Evolutionary conservation across 2,113 vertebrate genomes (phyloP), one percentile per base, ranked within the genome.

Genomic region (Microcebus lehilahytsara): DNA sequence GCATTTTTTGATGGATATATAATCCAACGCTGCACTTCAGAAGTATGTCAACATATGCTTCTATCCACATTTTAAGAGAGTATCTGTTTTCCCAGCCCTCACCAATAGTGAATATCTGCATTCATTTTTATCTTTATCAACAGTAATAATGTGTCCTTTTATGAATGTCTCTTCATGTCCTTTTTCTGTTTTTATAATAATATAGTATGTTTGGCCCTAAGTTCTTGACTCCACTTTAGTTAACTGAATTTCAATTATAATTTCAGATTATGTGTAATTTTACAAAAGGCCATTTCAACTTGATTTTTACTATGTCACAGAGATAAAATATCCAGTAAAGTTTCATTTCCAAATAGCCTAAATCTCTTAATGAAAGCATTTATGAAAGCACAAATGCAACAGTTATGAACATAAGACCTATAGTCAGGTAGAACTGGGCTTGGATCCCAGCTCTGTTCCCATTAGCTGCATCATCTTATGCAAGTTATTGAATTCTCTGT

Each of bases 231-330:
- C n/a, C 40, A 60, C 37, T 80, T 79, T 85, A 34, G 60, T 66
- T 80, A 89, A 75, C 19, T 83, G 22, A 67, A 37, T 80, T 95
- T 95, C 72, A 67, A 42, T 93, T 75, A 85, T 42, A 85, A 95
- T 49, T 92, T 93, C 51, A 53, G 30, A 72, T 81, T n/a, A 74
- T 5, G 12, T 19, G 5, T 83, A 66, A 66, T 85, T 66, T 91
- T 77, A 89, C 42, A 93, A 89, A 74, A 80, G 51, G 78, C 51
- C 91, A 89, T 89, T 93, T 89, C 60, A 77, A 72, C 19, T 13
- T 84, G 74, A 62, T 75, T 88, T 91, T 91, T 58, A 78, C 51
- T 77, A 83, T 27, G 27, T 89, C 53, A 78, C 79, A 81, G 10
- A 96, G 91, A 89, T 62, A 94, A 89, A 71, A 13, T 8, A 81